Conservation (phyloP, 2,797 vertebrate genomes). For the Oryzias dopingdopingensis region DNA sequence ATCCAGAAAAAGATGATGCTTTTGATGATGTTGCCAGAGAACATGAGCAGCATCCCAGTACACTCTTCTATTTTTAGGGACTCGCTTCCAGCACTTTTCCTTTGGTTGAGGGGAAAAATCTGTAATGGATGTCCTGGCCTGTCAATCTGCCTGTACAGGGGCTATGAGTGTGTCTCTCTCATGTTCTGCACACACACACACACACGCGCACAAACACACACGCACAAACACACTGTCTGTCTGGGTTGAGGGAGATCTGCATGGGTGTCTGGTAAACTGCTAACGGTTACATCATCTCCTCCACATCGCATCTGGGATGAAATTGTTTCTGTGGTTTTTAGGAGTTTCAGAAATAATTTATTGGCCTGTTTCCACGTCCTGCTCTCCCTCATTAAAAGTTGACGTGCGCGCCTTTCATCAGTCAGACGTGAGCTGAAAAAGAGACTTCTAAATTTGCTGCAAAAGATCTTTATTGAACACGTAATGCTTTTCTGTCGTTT, state of each 20-base stretch:
- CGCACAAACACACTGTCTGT: conserved; percentile 11
- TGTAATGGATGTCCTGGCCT: conserved; percentile 55
- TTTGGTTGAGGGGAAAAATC: conserved; percentile 57
- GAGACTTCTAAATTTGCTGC: too few relatives aligned
- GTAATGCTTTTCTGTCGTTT: too few relatives aligned
- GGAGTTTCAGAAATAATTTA: conserved; percentile 39
- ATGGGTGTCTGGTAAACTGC: conserved; percentile 61
- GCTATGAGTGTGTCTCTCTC: not conserved
- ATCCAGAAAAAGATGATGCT: conserved; percentile 1
- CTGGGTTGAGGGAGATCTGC: conserved; percentile 10
- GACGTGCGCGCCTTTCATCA: too few relatives aligned
- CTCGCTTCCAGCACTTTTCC: conserved; percentile 43
- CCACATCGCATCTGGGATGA: conserved; percentile 40
- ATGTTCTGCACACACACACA: not conserved
- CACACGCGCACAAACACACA: not conserved
- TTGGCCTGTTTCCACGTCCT: conserved; percentile 19
- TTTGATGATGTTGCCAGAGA: not conserved
- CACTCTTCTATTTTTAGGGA: conserved; percentile 40
- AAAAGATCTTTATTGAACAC: too few relatives aligned
- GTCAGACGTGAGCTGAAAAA: too few relatives aligned
- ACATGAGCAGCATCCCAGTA: conserved; percentile 23
- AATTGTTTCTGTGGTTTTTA: conserved; percentile 12
- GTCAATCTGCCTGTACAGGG: conserved; percentile 34
- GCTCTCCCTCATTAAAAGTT: not conserved
- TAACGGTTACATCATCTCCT: conserved; percentile 60